Evolutionary conservation across 2,888 invertebrate genomes (phyloP).

Genomic region (Eledone cirrhosa): DNA sequence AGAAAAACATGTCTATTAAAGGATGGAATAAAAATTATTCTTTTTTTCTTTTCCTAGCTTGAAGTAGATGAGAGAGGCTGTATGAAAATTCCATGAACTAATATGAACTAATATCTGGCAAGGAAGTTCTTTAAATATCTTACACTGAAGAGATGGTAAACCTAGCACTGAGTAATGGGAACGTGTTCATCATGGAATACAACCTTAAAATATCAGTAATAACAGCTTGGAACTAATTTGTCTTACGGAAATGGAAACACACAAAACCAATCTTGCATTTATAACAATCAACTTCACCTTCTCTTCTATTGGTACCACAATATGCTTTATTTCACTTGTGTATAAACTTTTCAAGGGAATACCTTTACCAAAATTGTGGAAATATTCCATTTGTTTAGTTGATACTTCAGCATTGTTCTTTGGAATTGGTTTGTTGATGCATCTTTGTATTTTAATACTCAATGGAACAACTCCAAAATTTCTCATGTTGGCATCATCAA

Average conservation of each 20-base stretch:
- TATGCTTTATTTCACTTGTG: slow-evolving; percentile 42
- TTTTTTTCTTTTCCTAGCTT: too few species aligned
- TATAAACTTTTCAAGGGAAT: slow-evolving; percentile 45
- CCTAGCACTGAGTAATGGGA: too few species aligned
- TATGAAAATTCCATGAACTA: too few species aligned
- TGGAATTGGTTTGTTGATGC: slow-evolving; percentile 43
- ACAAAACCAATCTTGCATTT: not conserved
- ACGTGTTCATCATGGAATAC: too few species aligned
- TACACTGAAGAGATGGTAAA: too few species aligned
- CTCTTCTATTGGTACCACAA: slow-evolving; percentile 41
- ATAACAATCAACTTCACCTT: slow-evolving; percentile 32
- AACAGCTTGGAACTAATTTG: too few species aligned
- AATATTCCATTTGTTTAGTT: slow-evolving; percentile 45
- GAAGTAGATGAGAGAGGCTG: too few species aligned
- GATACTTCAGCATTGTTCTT: slow-evolving; percentile 46
- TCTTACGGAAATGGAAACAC: not conserved
- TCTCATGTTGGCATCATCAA: slow-evolving; percentile 41
- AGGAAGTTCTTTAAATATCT: too few species aligned
- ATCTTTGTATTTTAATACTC: slow-evolving; percentile 31
- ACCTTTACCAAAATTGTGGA: slow-evolving; percentile 53
- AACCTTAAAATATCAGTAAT: too few species aligned
- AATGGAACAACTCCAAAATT: not conserved
- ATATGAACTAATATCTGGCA: too few species aligned
- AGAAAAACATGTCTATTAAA: too few species aligned
- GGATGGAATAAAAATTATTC: too few species aligned